A percentile compares a stretch with the other conserved stretches of the same genome.
These are phyloP conservation scores for Neoaliturus tenellus DNA, from an alignment of 2,888 invertebrate genomes.

Conservation along the genomic window DNA sequence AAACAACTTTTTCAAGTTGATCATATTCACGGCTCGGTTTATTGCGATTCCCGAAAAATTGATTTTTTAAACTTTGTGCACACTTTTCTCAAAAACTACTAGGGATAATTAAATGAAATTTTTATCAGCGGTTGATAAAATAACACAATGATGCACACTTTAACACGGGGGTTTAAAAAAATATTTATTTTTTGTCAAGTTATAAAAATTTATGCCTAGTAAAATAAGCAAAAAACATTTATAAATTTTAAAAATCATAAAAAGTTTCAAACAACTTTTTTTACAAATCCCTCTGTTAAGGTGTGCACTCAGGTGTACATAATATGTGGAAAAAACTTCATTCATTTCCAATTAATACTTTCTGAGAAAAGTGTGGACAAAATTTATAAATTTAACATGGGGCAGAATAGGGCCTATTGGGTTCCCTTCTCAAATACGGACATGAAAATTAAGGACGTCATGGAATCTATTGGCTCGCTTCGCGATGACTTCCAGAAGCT, in stretches of 20 bases:
- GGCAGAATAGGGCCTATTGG: neutral
- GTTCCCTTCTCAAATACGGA: no score
- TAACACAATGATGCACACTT: neutral
- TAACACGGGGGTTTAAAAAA: neutral
- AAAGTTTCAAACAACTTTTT: neutral
- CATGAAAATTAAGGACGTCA: no score
- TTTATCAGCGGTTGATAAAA: neutral
- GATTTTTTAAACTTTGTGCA: slow-evolving; percentile 26
- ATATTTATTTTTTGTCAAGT: neutral
- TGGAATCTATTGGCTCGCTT: no score
- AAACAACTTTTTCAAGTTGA: neutral
- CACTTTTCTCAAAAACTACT: slow-evolving; percentile 42
- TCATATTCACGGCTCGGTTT: neutral
- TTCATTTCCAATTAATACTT: neutral
- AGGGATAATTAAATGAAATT: slow-evolving; percentile 19
- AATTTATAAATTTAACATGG: neutral
- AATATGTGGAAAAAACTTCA: neutral
- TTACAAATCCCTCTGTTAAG: neutral
- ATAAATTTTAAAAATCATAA: neutral
- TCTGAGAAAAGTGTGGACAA: neutral
- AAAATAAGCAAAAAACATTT: neutral
- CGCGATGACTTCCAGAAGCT: no score
- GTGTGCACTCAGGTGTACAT: neutral
- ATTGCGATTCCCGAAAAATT: neutral
- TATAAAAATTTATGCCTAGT: neutral